Base-by-base conservation (phyloP, 2,888 invertebrate species). In the Agrotis ipsilon region DNA sequence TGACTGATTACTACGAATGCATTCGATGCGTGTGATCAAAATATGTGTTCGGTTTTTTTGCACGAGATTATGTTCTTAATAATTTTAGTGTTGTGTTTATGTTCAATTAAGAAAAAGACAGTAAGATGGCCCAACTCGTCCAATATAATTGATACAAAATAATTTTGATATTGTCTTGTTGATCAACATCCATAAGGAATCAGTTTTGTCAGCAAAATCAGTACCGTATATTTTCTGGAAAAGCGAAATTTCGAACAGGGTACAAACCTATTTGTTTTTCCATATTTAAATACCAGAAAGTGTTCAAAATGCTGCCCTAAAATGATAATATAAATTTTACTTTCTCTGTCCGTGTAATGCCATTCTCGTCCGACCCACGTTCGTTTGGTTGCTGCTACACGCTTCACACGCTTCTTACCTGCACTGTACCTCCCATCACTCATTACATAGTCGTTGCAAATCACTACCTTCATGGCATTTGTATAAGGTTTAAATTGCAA, bases 341-440 rank as follows among this genome's bases (percentile, higher is more conserved):
- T 94, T 94, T 94, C 94, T 94, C 94, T 94, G 93, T 89, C 9
- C 81, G 76, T 82, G 81, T 82, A 91, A 92, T 91, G 92, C 89
- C 91, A 92, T 91, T 92, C 90, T 90, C 89, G 80, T 61, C 67
- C 66, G 65, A 59, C 16, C 69, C 83, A 86, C 85, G 87, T 88
- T 87, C 83, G 86, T 83, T 78, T 78, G 60, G 82, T 84, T 80
- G 72, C 68, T 58, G 74, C 72, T 55, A 72, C 82, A 75, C 82
- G 85, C 83, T 81, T 68, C 72, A 69, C 82, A 80, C 82, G 88
- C 87, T 83, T 85, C 48, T 72, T 85, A 51, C 49, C 57, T 67
- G 27, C 18, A 24, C 27, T 32, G 32, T 45, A 39, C 32, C n/a
- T 32, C 19, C 45, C 24, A 21, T 43, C 39, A 14, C 16, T 59